These are phyloP conservation scores for Myxocyprinus asiaticus DNA, from an alignment of 2,113 vertebrate species.

Conservation along the genomic window DNA sequence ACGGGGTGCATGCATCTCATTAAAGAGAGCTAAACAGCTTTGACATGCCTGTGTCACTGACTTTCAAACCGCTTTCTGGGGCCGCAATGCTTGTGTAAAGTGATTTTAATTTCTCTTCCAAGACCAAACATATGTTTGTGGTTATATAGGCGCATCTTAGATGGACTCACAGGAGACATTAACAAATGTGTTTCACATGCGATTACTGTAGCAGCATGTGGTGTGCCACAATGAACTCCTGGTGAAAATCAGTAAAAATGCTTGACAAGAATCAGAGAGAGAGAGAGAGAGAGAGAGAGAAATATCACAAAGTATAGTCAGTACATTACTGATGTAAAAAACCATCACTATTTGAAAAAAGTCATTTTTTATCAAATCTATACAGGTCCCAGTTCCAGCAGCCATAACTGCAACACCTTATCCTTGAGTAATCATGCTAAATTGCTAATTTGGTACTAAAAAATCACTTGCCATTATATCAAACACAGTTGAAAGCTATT, in stretches of 20 bases:
- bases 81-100: background rate
- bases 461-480: no score
- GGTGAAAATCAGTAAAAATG: background rate
- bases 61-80: slow-evolving; percentile 35
- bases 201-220: slow-evolving; percentile 7
- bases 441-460: no score
- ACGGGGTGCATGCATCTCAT: slow-evolving; percentile 48
- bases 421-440: no score
- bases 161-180: background rate
- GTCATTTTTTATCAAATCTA: no score
- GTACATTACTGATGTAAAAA: no score
- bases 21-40: slow-evolving; percentile 47
- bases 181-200: slow-evolving; percentile 25
- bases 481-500: no score
- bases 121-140: slow-evolving; percentile 8
- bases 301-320: no score
- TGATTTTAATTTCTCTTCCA: slow-evolving; percentile 18
- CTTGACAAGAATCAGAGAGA: background rate
- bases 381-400: no score
- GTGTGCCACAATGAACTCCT: background rate
- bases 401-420: no score
- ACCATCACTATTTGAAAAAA: no score
- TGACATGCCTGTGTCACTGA: slow-evolving; percentile 37
- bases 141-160: background rate
- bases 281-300: background rate